A percentile compares a stretch with the other conserved stretches of the same genome.
Conservation (phyloP, 1,140 invertebrate genomes). For the Ips typographus region DNA sequence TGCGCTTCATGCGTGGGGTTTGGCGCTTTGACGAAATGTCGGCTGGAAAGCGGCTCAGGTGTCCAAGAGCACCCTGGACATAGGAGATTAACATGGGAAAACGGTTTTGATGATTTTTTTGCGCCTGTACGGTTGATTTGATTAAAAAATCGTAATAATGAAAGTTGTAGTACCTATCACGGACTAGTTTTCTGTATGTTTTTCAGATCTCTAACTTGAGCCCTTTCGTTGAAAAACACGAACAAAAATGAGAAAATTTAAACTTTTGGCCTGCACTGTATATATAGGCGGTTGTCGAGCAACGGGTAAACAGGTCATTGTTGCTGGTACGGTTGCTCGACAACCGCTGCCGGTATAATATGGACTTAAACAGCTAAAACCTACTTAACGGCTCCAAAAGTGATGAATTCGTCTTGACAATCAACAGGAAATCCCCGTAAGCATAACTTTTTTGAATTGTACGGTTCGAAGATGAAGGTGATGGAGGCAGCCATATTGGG, state of each 20-base stretch:
- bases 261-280: not conserved
- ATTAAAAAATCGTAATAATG: too few relatives aligned
- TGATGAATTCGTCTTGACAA: constrained; percentile 22
- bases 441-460: constrained; percentile 14
- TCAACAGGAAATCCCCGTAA: constrained; percentile 37
- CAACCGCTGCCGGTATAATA: not conserved
- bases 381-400: constrained; percentile 14
- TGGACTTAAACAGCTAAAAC: constrained; percentile 8
- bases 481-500: not conserved
- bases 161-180: too few relatives aligned
- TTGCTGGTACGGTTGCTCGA: not conserved
- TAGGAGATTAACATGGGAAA: too few relatives aligned
- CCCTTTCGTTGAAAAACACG: too few relatives aligned
- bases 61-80: too few relatives aligned
- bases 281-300: not conserved
- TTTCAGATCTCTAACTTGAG: too few relatives aligned
- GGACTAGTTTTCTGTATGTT: too few relatives aligned
- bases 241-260: not conserved
- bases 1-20: too few relatives aligned
- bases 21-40: too few relatives aligned
- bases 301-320: not conserved
- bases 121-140: too few relatives aligned
- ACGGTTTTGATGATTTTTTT: too few relatives aligned
- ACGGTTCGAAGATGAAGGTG: not conserved
- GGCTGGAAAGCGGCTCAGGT: too few relatives aligned